phyloP scores from a whole-genome alignment of 2,888 invertebrate species.

The Cephalotes varians region DNA sequence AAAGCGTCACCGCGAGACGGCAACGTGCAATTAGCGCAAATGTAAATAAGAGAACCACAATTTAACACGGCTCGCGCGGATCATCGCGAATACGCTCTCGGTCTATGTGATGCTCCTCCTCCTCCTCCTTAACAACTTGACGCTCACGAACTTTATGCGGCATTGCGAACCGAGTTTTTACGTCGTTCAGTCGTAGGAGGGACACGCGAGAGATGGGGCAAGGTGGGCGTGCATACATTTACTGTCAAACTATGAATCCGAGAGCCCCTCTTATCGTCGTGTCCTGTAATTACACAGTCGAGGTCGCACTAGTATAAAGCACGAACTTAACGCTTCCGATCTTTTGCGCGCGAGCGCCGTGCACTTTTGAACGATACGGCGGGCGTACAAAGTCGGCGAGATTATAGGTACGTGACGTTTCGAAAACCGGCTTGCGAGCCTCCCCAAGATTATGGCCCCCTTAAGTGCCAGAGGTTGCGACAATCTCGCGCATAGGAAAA shows the following conservation, averaged over 20 bases:
- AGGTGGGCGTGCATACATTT: conserved; percentile 75
- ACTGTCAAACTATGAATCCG: conserved; percentile 73
- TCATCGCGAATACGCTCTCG: conserved; percentile 38
- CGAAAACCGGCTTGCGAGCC: conserved; percentile 53
- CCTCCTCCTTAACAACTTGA: conserved; percentile 60
- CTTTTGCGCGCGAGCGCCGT: conserved; percentile 42
- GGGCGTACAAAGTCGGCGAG: conserved; percentile 58
- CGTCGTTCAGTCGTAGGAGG: conserved; percentile 51
- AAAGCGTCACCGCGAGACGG: conserved; percentile 33
- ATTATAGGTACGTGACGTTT: conserved; percentile 58
- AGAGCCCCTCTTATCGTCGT: conserved; percentile 61
- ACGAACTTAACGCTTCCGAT: conserved; percentile 70
- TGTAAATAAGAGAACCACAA: conserved; percentile 71
- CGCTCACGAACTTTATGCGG: conserved; percentile 62
- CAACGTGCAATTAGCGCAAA: conserved; percentile 67
- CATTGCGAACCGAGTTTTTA: conserved; percentile 55
- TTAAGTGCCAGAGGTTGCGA: conserved; percentile 49
- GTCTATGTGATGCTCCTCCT: conserved; percentile 35
- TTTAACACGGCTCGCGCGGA: conserved; percentile 57
- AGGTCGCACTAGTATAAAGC: conserved; percentile 65
- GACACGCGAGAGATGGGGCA: conserved; percentile 52
- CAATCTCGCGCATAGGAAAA: conserved; percentile 39
- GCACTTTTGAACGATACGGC: conserved; percentile 41
- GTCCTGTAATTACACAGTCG: conserved; percentile 71
- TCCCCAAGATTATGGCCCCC: conserved; percentile 49